A percentile compares a stretch with the other conserved stretches of the same genome.
Evolutionary conservation across 2,113 vertebrate species (phyloP).

Genomic region (Orthonyx spaldingii): DNA sequence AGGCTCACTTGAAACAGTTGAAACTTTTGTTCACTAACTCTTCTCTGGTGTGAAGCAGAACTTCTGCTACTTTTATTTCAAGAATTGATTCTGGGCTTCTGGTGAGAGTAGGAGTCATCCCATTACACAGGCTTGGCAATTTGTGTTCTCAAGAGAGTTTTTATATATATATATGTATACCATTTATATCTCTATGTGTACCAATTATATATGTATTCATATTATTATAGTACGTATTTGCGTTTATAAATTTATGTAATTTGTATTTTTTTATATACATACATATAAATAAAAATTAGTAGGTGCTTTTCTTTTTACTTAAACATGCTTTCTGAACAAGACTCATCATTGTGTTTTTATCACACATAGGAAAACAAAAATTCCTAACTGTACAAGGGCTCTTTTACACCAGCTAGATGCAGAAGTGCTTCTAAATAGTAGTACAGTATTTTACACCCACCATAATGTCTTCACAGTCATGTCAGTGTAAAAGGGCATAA

Average conservation of each 20-base stretch:
- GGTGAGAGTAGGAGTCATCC: background rate
- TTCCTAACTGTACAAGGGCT: background rate
- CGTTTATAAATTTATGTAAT: background rate
- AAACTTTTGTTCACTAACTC: constrained; percentile 1
- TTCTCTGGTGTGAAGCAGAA: background rate
- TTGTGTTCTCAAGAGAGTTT: background rate
- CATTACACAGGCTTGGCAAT: background rate
- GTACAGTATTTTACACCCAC: background rate
- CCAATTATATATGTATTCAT: background rate
- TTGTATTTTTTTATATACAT: background rate
- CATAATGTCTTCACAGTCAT: background rate
- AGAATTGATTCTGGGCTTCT: background rate
- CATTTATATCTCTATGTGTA: background rate
- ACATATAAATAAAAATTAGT: background rate
- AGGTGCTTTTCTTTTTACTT: background rate
- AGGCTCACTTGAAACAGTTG: background rate
- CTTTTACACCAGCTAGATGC: background rate
- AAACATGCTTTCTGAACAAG: background rate
- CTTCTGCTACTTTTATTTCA: background rate
- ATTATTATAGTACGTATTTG: background rate
- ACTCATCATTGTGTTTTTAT: background rate
- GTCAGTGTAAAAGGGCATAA: background rate
- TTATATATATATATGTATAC: rapidly evolving
- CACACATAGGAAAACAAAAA: background rate
- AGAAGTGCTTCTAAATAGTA: background rate